These are phyloP conservation scores for Odontocerum albicorne DNA, from an alignment of 2,888 invertebrate species.

Conservation along the genomic window DNA sequence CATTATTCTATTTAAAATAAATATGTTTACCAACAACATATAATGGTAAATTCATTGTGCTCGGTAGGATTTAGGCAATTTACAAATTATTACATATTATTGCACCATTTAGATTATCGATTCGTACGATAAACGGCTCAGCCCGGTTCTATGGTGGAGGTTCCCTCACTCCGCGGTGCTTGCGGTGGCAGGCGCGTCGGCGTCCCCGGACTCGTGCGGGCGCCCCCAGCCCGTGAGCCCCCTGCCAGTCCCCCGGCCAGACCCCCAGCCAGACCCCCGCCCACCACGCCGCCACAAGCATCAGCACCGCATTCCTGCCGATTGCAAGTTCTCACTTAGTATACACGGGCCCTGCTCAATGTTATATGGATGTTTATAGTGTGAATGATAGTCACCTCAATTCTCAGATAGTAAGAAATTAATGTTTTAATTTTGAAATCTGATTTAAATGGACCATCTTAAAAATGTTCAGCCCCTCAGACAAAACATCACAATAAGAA, in stretches of 20 bases:
- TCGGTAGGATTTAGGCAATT: constrained; percentile 38
- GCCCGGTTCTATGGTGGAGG: constrained; percentile 53
- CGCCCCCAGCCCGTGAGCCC: constrained; percentile 21
- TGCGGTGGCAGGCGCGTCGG: constrained; percentile 47
- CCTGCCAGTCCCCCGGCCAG: constrained; percentile 16
- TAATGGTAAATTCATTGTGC: constrained; percentile 37
- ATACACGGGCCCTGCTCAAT: too few relatives aligned
- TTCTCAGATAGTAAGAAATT: too few relatives aligned
- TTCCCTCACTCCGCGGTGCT: constrained; percentile 58
- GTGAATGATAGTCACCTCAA: too few relatives aligned
- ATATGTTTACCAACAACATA: constrained; percentile 36
- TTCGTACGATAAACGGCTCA: constrained; percentile 27
- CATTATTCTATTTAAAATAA: constrained; percentile 37
- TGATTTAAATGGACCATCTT: too few relatives aligned
- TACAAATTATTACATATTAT: constrained; percentile 37
- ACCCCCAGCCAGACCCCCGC: constrained; percentile 33
- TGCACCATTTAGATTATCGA: constrained; percentile 36
- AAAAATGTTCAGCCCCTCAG: too few relatives aligned
- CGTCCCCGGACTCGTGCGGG: constrained; percentile 31
- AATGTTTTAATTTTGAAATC: too few relatives aligned
- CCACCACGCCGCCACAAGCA: constrained; percentile 31
- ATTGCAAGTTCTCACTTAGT: too few relatives aligned
- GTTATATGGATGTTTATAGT: too few relatives aligned
- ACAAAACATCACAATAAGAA: too few relatives aligned
- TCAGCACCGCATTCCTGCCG: constrained; percentile 32